These are phyloP conservation scores for Phaenicophaeus curvirostris DNA, from an alignment of 2,797 vertebrate species.

Conservation along the genomic window DNA sequence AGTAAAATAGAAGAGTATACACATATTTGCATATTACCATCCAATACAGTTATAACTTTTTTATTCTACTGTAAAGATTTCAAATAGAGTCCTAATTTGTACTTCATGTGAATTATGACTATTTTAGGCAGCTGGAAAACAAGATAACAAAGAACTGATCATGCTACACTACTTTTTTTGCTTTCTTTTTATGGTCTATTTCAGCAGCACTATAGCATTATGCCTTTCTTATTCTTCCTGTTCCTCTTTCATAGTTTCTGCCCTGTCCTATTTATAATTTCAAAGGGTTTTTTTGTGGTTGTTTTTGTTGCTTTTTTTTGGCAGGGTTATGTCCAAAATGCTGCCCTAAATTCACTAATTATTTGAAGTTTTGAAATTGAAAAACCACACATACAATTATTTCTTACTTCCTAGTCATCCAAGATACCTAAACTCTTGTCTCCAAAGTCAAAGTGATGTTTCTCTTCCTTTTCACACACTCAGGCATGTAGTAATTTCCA, in stretches of 20 bases:
- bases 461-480: background rate
- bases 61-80: background rate
- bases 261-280: background rate
- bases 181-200: background rate
- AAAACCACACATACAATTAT: too few species aligned
- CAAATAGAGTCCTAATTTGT: background rate
- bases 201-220: background rate
- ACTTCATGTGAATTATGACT: background rate
- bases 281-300: background rate
- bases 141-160: background rate
- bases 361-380: background rate
- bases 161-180: too few species aligned
- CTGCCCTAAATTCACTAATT: background rate
- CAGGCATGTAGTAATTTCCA: background rate
- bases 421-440: background rate
- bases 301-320: too few species aligned
- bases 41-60: background rate
- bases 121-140: background rate
- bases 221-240: fast-evolving
- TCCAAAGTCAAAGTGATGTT: background rate
- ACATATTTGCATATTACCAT: background rate
- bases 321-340: background rate
- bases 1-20: background rate
- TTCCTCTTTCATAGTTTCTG: background rate
- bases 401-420: fast-evolving